Conservation (phyloP, 30 jellyfish, hydroid and myxozoan species). For the Haliclystus octoradiatus region DNA sequence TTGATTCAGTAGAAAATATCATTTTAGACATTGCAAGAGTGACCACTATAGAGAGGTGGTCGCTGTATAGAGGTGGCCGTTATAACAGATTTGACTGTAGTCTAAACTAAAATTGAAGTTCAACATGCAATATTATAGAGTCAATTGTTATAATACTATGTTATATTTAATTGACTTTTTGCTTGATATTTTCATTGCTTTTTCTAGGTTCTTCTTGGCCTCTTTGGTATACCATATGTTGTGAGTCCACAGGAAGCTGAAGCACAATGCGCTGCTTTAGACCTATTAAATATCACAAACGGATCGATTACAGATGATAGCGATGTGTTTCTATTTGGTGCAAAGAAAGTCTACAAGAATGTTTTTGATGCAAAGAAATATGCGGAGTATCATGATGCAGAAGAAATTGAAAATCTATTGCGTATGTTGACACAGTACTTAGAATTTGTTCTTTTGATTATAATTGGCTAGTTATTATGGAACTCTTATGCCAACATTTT, state of each 20-base stretch:
- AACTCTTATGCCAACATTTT: too few species aligned
- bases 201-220: constrained; percentile 51
- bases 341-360: constrained; percentile 56
- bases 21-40: too few species aligned
- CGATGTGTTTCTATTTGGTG: constrained; percentile 78
- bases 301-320: constrained; percentile 81
- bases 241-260: constrained; percentile 92
- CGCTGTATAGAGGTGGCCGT: too few species aligned
- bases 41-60: too few species aligned
- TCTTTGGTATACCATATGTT: constrained; percentile 75
- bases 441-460: too few species aligned
- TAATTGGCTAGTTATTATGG: too few species aligned
- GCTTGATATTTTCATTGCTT: not conserved
- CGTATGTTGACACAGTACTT: constrained; percentile 48
- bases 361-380: constrained; percentile 54
- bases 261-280: constrained; percentile 90
- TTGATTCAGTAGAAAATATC: too few species aligned
- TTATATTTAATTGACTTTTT: too few species aligned
- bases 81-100: too few species aligned
- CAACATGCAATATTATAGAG: too few species aligned
- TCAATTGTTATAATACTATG: too few species aligned
- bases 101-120: too few species aligned
- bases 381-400: constrained; percentile 40
- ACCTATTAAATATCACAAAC: constrained; percentile 47
- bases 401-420: constrained; percentile 24